A percentile compares a stretch with the other conserved stretches of the same genome.
Evolutionary conservation across 1,140 invertebrate species (phyloP).

Genomic region (Portunus trituberculatus): DNA sequence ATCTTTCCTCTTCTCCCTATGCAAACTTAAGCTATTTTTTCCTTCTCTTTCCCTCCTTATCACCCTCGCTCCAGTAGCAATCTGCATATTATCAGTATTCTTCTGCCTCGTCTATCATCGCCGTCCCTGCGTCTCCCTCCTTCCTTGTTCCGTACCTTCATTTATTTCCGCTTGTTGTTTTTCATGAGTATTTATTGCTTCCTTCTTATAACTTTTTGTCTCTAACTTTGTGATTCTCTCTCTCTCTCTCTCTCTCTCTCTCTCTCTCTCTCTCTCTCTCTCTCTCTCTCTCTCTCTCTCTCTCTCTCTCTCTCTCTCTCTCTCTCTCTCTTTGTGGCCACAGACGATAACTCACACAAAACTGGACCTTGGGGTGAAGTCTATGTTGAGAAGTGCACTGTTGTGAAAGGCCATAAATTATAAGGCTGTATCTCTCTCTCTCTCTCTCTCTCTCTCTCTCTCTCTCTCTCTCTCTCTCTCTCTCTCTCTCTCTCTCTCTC

Average conservation of each 20-base stretch:
- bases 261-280: slow-evolving; percentile 20
- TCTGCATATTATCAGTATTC: not conserved
- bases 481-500: no score
- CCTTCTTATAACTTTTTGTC: not conserved
- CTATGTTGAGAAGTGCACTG: no score
- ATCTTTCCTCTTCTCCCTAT: not conserved
- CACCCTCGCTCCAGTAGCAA: not conserved
- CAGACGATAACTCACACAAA: no score
- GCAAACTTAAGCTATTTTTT: not conserved
- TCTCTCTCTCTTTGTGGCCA: no score
- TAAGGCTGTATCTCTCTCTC: no score
- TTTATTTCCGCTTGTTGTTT: not conserved
- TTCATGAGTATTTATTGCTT: no score
- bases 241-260: slow-evolving; percentile 20
- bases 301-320: no score
- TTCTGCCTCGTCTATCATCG: not conserved
- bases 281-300: not conserved
- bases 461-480: no score
- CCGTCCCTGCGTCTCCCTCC: not conserved
- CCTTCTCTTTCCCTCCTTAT: not conserved
- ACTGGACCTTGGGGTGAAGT: no score
- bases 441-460: no score
- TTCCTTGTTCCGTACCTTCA: not conserved
- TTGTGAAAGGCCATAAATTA: no score
- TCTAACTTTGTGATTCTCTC: not conserved